Conservation (phyloP, 2,888 invertebrate species). For the Neocrepidodera transversa region DNA sequence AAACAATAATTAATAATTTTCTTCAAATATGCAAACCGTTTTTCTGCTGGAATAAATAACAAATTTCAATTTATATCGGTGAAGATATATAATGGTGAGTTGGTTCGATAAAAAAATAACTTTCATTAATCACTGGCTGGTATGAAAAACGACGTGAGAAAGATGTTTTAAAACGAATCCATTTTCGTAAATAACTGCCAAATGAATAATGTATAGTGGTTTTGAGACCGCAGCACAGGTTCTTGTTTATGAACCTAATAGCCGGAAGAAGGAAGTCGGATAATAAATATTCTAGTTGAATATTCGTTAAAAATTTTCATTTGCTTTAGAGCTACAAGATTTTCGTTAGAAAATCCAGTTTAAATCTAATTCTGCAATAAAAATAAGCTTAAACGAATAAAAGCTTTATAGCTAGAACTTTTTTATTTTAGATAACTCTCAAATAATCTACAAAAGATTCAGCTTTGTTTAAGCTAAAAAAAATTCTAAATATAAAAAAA, state of each 20-base stretch:
- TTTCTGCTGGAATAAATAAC: neutral
- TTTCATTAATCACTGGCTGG: too few relatives aligned
- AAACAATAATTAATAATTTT: too few relatives aligned
- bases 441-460: too few relatives aligned
- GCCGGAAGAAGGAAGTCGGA: constrained; percentile 11
- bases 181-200: constrained; percentile 16
- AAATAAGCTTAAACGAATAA: neutral
- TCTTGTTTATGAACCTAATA: constrained; percentile 20
- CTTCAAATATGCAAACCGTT: neutral
- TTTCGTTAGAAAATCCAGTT: constrained; percentile 2
- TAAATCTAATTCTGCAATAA: neutral
- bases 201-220: constrained; percentile 19
- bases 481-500: too few relatives aligned
- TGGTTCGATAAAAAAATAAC: neutral
- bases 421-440: too few relatives aligned
- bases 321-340: constrained; percentile 7
- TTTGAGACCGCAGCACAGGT: constrained; percentile 4
- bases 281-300: constrained; percentile 14
- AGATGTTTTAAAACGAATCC: constrained; percentile 12
- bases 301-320: constrained; percentile 21
- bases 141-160: constrained; percentile 5
- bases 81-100: neutral
- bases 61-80: neutral
- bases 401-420: neutral
- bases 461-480: too few relatives aligned